Conservation (phyloP, 2,797 vertebrate species). For the Rhabdophis nuchalis region DNA sequence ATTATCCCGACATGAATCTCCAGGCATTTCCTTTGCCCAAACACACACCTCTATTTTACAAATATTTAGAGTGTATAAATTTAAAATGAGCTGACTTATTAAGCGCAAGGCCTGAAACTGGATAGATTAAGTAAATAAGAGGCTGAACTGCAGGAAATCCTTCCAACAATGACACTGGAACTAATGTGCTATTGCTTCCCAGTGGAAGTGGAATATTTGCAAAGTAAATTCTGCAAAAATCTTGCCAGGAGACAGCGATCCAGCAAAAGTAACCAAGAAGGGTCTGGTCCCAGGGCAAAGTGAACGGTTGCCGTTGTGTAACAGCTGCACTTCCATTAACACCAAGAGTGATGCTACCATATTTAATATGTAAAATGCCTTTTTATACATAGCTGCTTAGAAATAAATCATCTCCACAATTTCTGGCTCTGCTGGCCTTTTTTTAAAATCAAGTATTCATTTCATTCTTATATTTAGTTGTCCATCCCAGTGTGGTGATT, state of each 20-base stretch:
- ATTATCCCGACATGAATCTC: background rate
- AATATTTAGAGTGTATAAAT: slow-evolving; percentile 24
- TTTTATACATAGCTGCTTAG: background rate
- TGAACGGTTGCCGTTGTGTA: background rate
- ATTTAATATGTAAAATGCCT: background rate
- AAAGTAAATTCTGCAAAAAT: background rate
- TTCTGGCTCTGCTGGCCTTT: background rate
- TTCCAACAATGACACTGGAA: fast-evolving
- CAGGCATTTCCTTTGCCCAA: slow-evolving; percentile 30
- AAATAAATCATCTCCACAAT: background rate
- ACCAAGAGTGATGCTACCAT: background rate
- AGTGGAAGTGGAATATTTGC: slow-evolving; percentile 5
- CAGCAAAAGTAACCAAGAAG: background rate
- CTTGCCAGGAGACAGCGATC: background rate
- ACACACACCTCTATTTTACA: slow-evolving; percentile 9
- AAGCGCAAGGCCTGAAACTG: background rate
- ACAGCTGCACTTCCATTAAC: background rate
- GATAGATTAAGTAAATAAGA: background rate
- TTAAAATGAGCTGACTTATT: slow-evolving; percentile 17
- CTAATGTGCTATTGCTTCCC: background rate
- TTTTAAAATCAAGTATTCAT: background rate
- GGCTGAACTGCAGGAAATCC: background rate
- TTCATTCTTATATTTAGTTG: background rate
- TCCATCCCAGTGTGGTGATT: too few species aligned
- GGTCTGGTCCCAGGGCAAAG: background rate